Conservation (phyloP, 1,140 invertebrate species). For the Dolichoris vasculosae region DNA sequence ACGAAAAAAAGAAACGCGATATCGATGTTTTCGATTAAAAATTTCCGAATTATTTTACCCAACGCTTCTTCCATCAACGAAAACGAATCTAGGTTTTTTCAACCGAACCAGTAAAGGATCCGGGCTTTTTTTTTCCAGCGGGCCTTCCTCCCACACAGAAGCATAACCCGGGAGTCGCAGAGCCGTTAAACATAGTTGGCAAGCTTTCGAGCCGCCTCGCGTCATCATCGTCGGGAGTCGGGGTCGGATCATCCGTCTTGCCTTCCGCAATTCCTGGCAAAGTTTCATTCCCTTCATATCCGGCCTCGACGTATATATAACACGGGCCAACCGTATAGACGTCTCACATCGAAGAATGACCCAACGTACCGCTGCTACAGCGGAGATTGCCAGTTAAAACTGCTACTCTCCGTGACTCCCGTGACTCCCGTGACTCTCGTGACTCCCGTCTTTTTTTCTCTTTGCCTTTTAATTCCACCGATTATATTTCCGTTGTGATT, state of each 20-base stretch:
- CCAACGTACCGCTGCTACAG: neutral
- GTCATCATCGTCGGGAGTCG: neutral
- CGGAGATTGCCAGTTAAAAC: conserved; percentile 27
- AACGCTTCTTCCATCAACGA: neutral
- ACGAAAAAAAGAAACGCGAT: too few species aligned
- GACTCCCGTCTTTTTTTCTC: neutral
- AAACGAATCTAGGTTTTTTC: neutral
- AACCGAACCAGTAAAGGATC: neutral
- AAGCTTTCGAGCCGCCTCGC: neutral
- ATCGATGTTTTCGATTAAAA: too few species aligned
- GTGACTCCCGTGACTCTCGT: neutral
- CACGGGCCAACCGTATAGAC: neutral
- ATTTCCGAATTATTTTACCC: too few species aligned
- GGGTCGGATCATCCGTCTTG: conserved; percentile 39
- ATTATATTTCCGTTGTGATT: neutral
- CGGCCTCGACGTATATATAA: neutral
- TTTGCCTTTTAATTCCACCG: neutral
- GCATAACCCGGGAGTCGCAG: neutral
- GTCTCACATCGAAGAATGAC: conserved; percentile 14
- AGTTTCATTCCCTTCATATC: conserved; percentile 49
- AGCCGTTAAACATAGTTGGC: conserved; percentile 49
- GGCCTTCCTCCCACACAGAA: neutral
- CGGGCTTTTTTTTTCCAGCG: neutral
- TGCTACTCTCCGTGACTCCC: neutral
- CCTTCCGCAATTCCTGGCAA: conserved; percentile 24